phyloP scores from a whole-genome alignment of 1,140 invertebrate species.

The Cephus cinctus region DNA sequence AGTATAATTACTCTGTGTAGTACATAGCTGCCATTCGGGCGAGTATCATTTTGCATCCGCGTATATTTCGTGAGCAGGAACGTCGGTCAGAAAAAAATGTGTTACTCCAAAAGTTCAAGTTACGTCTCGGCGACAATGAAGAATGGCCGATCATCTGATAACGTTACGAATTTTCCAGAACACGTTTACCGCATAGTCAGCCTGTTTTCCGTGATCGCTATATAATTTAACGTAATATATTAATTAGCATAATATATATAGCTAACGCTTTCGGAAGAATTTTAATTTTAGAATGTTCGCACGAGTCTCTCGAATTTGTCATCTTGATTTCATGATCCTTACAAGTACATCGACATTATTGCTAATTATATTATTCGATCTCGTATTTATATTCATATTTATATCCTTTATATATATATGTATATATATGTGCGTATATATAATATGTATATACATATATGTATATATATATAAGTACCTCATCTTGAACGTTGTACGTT shows the following conservation, averaged over 20 bases:
- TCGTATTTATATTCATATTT: conserved; percentile 19
- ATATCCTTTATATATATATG: conserved; percentile 14
- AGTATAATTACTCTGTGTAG: background rate
- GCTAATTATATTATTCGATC: conserved; percentile 35
- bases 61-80: background rate
- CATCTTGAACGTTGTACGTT: conserved; percentile 33
- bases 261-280: conserved; percentile 9
- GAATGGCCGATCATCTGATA: conserved; percentile 3
- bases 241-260: conserved; percentile 8
- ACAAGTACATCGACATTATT: conserved; percentile 30
- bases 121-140: background rate
- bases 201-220: conserved; percentile 8
- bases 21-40: background rate
- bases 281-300: conserved; percentile 19
- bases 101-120: background rate
- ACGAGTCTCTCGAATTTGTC: conserved; percentile 13
- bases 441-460: conserved; percentile 12
- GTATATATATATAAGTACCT: background rate
- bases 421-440: conserved; percentile 29
- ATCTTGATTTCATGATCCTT: conserved; percentile 5
- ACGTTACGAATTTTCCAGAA: conserved; percentile 9
- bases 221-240: conserved; percentile 11
- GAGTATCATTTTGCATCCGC: background rate
- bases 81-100: background rate
- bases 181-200: background rate